Evolutionary conservation across 1,140 invertebrate genomes (phyloP).

Genomic region (Drosophila pseudoananassae): DNA sequence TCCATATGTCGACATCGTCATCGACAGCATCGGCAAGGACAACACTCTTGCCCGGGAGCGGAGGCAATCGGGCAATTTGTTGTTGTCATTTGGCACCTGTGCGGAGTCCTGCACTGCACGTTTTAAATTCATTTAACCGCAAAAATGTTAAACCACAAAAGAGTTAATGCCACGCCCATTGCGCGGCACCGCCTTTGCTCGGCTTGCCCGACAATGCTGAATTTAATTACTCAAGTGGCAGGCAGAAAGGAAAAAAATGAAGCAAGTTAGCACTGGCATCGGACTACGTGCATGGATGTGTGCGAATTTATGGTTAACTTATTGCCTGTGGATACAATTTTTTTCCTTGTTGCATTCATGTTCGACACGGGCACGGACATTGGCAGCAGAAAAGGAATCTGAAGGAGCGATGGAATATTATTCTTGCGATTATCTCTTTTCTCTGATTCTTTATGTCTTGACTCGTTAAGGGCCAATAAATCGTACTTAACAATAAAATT

Average conservation of each 20-base stretch:
- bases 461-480: constrained; percentile 8
- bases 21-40: constrained; percentile 24
- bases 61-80: constrained; percentile 70
- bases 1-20: constrained; percentile 72
- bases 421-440: constrained; percentile 1
- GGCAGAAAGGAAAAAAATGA: constrained; percentile 25
- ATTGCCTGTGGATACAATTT: constrained; percentile 31
- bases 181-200: constrained; percentile 3
- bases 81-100: constrained; percentile 81
- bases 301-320: constrained; percentile 57
- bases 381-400: not conserved
- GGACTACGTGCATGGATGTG: constrained; percentile 1
- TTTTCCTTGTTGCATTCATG: constrained; percentile 39
- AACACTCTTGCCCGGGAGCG: constrained; percentile 33
- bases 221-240: constrained; percentile 80
- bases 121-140: constrained; percentile 82
- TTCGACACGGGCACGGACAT: constrained; percentile 4
- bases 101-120: constrained; percentile 53
- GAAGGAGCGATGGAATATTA: constrained; percentile 20
- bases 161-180: constrained; percentile 78
- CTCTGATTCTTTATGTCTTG: not conserved
- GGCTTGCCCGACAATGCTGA: constrained; percentile 45
- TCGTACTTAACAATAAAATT: constrained; percentile 2
- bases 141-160: constrained; percentile 80
- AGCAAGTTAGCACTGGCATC: constrained; percentile 29